Conservation (phyloP, 2,113 vertebrate genomes). For the Oxyruncus cristatus region DNA sequence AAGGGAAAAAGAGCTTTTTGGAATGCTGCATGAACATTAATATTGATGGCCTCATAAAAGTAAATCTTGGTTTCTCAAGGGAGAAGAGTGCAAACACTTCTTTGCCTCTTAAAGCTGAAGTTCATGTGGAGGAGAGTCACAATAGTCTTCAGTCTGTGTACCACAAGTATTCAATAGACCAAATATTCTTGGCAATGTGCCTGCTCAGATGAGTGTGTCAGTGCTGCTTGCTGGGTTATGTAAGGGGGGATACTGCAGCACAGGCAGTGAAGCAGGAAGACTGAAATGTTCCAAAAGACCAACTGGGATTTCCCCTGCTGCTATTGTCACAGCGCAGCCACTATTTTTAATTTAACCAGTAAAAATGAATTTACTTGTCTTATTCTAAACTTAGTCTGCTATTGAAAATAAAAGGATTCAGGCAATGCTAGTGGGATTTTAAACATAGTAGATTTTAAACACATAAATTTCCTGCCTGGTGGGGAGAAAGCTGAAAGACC, state of each 20-base stretch:
- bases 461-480: not conserved
- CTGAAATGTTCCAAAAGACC: conserved; percentile 18
- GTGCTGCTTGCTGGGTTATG: conserved; percentile 17
- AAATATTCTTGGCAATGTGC: not conserved
- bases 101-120: conserved; percentile 4
- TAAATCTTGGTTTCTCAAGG: not conserved
- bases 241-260: not conserved
- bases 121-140: not conserved
- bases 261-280: conserved; percentile 20
- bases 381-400: not conserved
- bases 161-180: not conserved
- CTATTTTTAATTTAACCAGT: conserved; percentile 45
- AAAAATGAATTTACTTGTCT: conserved; percentile 9
- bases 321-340: conserved; percentile 13
- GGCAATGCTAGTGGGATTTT: not conserved
- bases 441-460: not conserved
- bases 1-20: not conserved
- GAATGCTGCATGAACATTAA: not conserved
- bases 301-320: conserved; percentile 16
- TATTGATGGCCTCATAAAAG: not conserved
- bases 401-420: not conserved
- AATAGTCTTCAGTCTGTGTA: not conserved
- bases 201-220: not conserved
- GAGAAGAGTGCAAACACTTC: not conserved
- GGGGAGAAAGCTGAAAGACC: not conserved